Conservation (phyloP, 2,113 vertebrate species). For the Thymallus thymallus region DNA sequence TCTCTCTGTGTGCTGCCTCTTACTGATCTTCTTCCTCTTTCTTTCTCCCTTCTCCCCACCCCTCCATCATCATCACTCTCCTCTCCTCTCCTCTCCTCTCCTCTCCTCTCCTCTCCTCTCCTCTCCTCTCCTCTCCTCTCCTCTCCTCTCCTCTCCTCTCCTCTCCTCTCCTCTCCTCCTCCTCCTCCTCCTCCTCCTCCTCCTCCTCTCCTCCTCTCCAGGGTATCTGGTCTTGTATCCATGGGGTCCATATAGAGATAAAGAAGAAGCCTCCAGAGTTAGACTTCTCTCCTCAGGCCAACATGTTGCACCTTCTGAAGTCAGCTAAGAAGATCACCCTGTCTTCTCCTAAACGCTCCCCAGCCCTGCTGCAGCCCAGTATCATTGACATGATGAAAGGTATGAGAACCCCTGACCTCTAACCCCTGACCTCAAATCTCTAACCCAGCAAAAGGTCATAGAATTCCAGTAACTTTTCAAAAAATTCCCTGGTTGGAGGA, state of each 20-base stretch:
- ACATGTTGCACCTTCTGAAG: conserved; percentile 93
- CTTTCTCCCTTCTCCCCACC: too few species aligned
- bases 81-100: too few species aligned
- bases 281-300: conserved; percentile 91
- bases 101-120: too few species aligned
- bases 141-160: too few species aligned
- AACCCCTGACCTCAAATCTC: too few species aligned
- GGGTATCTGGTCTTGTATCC: conserved; percentile 99
- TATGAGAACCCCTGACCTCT: conserved; percentile 41
- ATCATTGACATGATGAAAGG: conserved; percentile 90
- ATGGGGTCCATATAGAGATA: conserved; percentile 95
- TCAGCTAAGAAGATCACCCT: conserved; percentile 91
- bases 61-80: too few species aligned
- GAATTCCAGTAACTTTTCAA: too few species aligned
- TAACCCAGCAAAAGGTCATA: too few species aligned
- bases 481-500: too few species aligned
- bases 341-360: conserved; percentile 87
- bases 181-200: background rate
- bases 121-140: too few species aligned
- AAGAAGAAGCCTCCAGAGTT: conserved; percentile 92
- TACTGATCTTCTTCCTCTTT: too few species aligned
- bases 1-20: too few species aligned
- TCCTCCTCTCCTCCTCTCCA: conserved; percentile 55
- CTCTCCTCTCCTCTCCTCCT: background rate
- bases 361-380: conserved; percentile 82